Conservation (phyloP, 1,140 invertebrate genomes). For the Drosophila lini region DNA sequence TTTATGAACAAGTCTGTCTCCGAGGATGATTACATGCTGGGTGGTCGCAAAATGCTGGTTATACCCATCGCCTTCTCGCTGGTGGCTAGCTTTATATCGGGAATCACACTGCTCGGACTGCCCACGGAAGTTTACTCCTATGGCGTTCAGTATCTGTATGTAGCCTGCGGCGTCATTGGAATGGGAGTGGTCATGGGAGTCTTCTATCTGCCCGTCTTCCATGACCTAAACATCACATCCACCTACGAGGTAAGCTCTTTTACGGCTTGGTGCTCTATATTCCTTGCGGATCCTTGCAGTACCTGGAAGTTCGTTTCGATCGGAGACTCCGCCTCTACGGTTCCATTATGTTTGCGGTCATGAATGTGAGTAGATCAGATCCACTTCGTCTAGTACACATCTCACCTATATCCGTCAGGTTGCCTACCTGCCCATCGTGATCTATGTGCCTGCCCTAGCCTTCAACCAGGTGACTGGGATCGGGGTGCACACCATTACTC, state of each 20-base stretch:
- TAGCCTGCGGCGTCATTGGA: constrained; percentile 87
- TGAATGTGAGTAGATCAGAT: constrained; percentile 72
- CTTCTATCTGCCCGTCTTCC: constrained; percentile 92
- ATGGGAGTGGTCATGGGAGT: constrained; percentile 89
- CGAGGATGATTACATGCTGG: constrained; percentile 87
- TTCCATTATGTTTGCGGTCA: constrained; percentile 85
- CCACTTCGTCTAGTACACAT: not conserved
- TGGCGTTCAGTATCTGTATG: constrained; percentile 91
- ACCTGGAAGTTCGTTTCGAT: constrained; percentile 90
- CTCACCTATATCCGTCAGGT: constrained; percentile 47
- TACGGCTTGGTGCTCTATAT: not conserved
- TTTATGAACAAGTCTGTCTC: constrained; percentile 86
- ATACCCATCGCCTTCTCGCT: constrained; percentile 86
- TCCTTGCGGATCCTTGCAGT: constrained; percentile 85
- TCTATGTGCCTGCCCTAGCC: constrained; percentile 93
- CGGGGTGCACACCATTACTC: constrained; percentile 89
- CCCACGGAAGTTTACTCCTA: constrained; percentile 96
- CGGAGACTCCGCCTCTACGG: constrained; percentile 87
- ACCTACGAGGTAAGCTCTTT: constrained; percentile 89
- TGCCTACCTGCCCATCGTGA: constrained; percentile 91
- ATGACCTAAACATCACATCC: constrained; percentile 91
- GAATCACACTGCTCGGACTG: constrained; percentile 94
- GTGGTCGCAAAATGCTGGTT: constrained; percentile 86
- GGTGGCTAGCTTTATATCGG: constrained; percentile 92
- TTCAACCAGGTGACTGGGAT: constrained; percentile 93